These are phyloP conservation scores for Metopia argyrocephala DNA, from an alignment of 2,888 invertebrate genomes.

Conservation along the genomic window DNA sequence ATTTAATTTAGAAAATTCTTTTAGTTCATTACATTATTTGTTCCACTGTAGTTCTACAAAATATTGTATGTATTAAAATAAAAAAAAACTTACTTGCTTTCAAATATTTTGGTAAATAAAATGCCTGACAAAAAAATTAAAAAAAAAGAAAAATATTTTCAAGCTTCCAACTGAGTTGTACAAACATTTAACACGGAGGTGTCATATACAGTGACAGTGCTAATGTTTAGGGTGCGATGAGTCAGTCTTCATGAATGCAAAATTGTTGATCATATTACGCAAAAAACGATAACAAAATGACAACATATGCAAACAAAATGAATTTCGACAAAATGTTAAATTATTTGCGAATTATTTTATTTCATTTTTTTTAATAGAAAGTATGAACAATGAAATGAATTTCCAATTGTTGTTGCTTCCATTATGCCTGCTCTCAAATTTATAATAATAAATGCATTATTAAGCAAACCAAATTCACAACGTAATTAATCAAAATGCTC, in stretches of 20 bases:
- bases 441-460: no score
- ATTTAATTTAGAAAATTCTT: no score
- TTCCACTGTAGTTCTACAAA: not conserved
- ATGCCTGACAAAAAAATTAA: not conserved
- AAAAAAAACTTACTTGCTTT: not conserved
- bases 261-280: not conserved
- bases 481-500: no score
- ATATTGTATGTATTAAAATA: not conserved
- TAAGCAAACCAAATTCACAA: no score
- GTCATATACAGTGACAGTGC: not conserved
- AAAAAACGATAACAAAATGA: not conserved
- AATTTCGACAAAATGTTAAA: not conserved
- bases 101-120: no score
- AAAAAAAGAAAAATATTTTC: not conserved
- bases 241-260: not conserved
- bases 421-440: no score
- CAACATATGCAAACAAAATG: not conserved
- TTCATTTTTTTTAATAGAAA: not conserved
- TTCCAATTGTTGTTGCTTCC: not conserved
- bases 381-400: no score
- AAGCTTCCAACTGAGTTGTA: not conserved
- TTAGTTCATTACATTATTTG: not conserved
- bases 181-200: not conserved
- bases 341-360: not conserved
- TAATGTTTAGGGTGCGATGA: not conserved